Percentiles rank a stretch among this genome's conserved stretches.
phyloP scores from a whole-genome alignment of 2,888 invertebrate genomes.

The Dolomedes plantarius region DNA sequence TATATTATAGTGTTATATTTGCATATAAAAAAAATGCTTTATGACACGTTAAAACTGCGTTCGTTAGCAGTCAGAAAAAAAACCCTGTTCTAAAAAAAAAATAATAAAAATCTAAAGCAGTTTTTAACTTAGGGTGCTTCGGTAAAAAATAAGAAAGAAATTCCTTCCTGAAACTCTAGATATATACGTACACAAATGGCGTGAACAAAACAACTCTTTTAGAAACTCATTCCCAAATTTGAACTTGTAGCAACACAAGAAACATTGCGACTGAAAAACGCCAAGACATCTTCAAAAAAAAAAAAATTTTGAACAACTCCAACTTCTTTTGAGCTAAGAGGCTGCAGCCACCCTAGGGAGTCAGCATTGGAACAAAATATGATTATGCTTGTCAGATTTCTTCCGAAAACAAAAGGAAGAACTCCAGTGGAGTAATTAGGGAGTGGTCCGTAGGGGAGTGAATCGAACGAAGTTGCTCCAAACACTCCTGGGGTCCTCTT shows the following conservation, averaged over 20 bases:
- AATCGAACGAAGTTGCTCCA: slow-evolving; percentile 30
- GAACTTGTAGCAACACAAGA: neutral
- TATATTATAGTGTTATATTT: no score
- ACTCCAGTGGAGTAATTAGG: slow-evolving; percentile 61
- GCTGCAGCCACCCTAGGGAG: slow-evolving; percentile 10
- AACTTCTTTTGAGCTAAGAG: slow-evolving; percentile 14
- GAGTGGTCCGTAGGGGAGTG: slow-evolving; percentile 45
- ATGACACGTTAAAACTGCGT: no score
- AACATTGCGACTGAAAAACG: neutral
- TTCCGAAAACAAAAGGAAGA: slow-evolving; percentile 22
- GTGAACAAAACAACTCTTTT: neutral
- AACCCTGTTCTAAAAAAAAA: no score
- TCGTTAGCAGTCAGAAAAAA: no score
- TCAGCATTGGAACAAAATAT: slow-evolving; percentile 63
- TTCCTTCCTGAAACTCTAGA: neutral
- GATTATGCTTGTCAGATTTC: slow-evolving; percentile 70
- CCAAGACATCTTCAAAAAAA: neutral
- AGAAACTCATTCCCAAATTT: neutral
- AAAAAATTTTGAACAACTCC: slow-evolving; percentile 12
- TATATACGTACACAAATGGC: neutral
- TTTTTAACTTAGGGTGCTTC: neutral
- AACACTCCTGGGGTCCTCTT: slow-evolving; percentile 47
- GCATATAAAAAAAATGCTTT: no score
- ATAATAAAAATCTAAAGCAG: no score
- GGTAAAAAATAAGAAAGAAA: neutral